Base-by-base conservation (phyloP, 2,797 vertebrate genomes). In the Luscinia luscinia region DNA sequence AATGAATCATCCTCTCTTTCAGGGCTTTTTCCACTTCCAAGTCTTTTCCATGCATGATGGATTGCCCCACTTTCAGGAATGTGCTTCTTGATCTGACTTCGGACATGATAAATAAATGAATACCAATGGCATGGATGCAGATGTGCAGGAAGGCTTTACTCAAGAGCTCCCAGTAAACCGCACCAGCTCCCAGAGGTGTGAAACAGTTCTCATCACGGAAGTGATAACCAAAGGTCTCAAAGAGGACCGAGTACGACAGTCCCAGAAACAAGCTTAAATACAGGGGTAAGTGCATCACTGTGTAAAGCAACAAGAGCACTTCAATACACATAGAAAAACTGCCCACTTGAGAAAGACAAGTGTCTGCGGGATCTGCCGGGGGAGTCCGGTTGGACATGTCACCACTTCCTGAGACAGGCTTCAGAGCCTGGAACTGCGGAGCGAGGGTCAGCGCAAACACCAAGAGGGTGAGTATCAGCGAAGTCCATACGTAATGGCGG, bases 1-100 rank as follows among this genome's bases (percentile, higher is more conserved):
- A 99, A 96, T 99, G 99, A 97, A 99, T 99, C 99, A 99, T 99
- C 72, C 99, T 98, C 97, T 99, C 99, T 97, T 99, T 99, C 89
- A 99, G 97, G 52, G 99, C 99, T 97, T 99, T 99, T 97, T 99
- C 99, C 79, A 99, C 99, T 96, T 99, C 99, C 96, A 99, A 98
- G 91, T 99, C 99, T 96, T 99, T 99, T 41, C 99, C 99, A 1
- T 99, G 99, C 99, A 99, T 99, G 96, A 99, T 99, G 36, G 99
- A 99, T 89, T 99, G 99, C 52, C 99, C 99, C 90, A 99, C 99
- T 94, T 99, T 99, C 41, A 99, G 98, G 97, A 99, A 99, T 46
- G 99, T 99, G 98, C 99, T 99, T 84, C 99, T 98, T 4, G 99
- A 99, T n/a, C 99, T 98, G 89, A 99, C 99, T 96, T 99, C 99